Evolutionary conservation across 2,113 vertebrate genomes (phyloP), one percentile per base, ranked within the genome.

Genomic region (Catagonus wagneri): DNA sequence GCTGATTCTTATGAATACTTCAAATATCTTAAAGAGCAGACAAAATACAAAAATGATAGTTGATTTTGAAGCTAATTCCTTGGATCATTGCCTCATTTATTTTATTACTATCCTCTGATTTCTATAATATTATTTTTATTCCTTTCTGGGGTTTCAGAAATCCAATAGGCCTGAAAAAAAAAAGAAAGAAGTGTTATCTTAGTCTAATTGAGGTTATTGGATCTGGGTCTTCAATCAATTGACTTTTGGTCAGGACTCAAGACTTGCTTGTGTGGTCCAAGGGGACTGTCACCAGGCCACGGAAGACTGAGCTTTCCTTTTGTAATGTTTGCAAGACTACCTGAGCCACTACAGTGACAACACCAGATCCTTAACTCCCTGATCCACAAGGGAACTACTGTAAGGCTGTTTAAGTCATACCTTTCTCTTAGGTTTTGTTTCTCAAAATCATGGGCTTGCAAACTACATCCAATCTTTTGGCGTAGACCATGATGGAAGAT

Each of bases 11-110:
- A 58, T 29, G 63, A 90, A 71, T 61, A 60, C 36, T 71, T 80
- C n/a, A 71, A 32, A 22, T 72, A 74, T 66, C n/a, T 91, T 56
- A 56, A 44, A 44, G 25, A 65, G 16, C 20, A 65, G 80, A 94
- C 25, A 69, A 63, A 68, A 69, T 32, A 36, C 17, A 80, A 52
- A 68, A 90, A 61, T n/a, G 56, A 50, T 44, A 44, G n/a, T 32
- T 85, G 60, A 36, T 54, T 65, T n/a, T 86, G 44, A 94, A 72
- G 32, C 27, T 44, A 72, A 25, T 89, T 89, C 78, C 44, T 74
- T 89, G 68, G 44, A 74, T 81, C 34, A 65, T 89, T 72, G 65
- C 75, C 81, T 93, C 74, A 36, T 66, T 75, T 84, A 93, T 66
- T 61, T 85, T 52, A 17, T 52, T 84, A 69, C 61, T 6, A 13